These are phyloP conservation scores for Sturnira hondurensis DNA, from an alignment of 2,113 vertebrate genomes.

Conservation along the genomic window DNA sequence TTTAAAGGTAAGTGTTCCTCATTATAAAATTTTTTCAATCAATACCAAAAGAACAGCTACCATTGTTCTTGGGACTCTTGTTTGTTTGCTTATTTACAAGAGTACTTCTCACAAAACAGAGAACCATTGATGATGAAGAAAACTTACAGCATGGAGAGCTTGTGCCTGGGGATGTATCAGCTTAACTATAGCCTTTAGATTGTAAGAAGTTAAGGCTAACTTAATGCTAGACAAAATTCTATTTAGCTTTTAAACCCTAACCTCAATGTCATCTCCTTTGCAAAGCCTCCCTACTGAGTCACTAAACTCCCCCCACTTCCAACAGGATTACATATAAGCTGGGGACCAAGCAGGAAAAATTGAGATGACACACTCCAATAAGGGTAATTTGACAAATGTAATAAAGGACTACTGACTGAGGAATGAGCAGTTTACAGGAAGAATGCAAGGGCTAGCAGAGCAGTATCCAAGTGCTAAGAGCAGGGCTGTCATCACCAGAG, in stretches of 20 bases:
- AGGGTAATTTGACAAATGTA: not conserved
- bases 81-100: not conserved
- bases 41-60: not conserved
- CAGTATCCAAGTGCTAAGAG: not conserved
- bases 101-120: not conserved
- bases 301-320: not conserved
- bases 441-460: not conserved
- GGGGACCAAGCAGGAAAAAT: not conserved
- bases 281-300: not conserved
- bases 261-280: not conserved
- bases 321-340: not conserved
- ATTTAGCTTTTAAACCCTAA: not conserved
- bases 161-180: not conserved
- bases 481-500: not conserved
- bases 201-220: not conserved
- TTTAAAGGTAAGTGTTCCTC: not conserved
- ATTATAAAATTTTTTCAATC: not conserved
- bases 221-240: slow-evolving; percentile 7
- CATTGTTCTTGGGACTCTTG: not conserved
- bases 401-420: not conserved
- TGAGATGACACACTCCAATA: not conserved
- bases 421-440: not conserved
- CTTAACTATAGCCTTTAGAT: not conserved
- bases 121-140: not conserved
- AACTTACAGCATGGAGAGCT: not conserved